Base-by-base conservation (phyloP, 35 echinoderm and acorn worm species). In the Heliocidaris erythrogramma region DNA sequence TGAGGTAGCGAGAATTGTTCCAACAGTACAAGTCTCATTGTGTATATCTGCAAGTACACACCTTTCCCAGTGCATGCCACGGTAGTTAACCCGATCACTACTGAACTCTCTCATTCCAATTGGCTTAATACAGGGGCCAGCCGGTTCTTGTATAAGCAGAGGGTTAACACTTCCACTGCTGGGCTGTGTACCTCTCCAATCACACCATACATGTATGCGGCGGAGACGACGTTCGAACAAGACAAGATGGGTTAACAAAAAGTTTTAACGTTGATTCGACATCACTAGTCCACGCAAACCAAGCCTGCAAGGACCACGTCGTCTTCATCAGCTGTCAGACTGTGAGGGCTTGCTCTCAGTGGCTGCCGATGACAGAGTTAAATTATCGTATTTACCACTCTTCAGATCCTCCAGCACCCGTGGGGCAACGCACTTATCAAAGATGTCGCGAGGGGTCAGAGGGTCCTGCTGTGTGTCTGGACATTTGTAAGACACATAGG, bases 391-490 rank as follows among this genome's bases (percentile, higher is more conserved):
- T 61, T 96, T 95, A 29, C 97, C 97, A 17, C 60, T 95, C 94
- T 99, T 96, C 86, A 96, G 97, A 85, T 99, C 95, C 30, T 88
- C 94, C 9, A 90, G 85, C 48, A 99, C 93, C 85, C 95, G 85
- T 16, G 98, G 97, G 52, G 97, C 97, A 4, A 99, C 30, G 60
- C 98, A 99, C 31, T 94, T 61, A 30, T 99, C 98, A 94, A 99
- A 99, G 47, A 99, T 95, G 21, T 99, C 94, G 52, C 94, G 96
- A 30, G 98, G 95, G 18, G 98, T 97, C 12, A 97, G 9, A 9
- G 96, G 71, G 30, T 85, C 49, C 30, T 96, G 85, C 59, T 49
- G 31, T 29, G 95, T 96, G 49, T 97, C 95, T 11, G 97, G 95
- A 93, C 92, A 94, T 48, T 95, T 94, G 42, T 96, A 90, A 12